Evolutionary conservation across 2,797 vertebrate genomes (phyloP), one percentile per base, ranked within the genome.

Genomic region (Merluccius polli): DNA sequence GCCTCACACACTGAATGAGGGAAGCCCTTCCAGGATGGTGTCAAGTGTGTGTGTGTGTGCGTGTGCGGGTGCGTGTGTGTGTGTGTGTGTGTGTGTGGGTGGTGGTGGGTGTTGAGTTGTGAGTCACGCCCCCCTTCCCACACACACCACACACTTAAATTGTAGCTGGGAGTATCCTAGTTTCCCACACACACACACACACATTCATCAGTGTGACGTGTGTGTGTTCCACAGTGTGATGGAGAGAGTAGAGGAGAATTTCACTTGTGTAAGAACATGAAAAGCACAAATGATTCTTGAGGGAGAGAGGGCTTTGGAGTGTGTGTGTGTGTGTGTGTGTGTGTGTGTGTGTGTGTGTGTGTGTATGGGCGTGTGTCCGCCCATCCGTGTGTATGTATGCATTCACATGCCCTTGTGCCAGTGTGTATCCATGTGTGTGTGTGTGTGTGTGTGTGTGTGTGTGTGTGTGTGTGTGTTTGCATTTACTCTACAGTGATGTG

Each of bases 401-500:
- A 9, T 72, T 33, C 13, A 7, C 48, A 44, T 63, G 4, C 41
- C 30, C n/a, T 27, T 27, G 21, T 70, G 11, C 6, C 31, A 27
- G 18, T 29, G 69, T 38, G 44, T 76, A 41, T 77, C 33, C 29
- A 31, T 65, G n/a, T 11, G n/a, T 70, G 41, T 21, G 27, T 74
- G 73, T 68, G 35, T 48, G 27, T 36, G 41, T 30, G 72, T 33
- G 52, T 35, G 33, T 11, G 65, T 63, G 29, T 71, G 59, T 33
- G 69, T n/a, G 44, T 30, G 76, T 32, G 68, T 16, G n/a, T 21
- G 69, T 38, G 33, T 71, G 71, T 4, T 68, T 29, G 36, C 3
- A 11, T 70, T 88, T 92, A 98, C 97, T 95, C 91, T 82, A 86
- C 83, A 63, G 93, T 90, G 73, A 94, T 86, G 0, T 94, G 89